A percentile compares a stretch with the other conserved stretches of the same genome.
phyloP scores from a whole-genome alignment of 2,888 invertebrate species.

The Meteorus cinctellus region DNA sequence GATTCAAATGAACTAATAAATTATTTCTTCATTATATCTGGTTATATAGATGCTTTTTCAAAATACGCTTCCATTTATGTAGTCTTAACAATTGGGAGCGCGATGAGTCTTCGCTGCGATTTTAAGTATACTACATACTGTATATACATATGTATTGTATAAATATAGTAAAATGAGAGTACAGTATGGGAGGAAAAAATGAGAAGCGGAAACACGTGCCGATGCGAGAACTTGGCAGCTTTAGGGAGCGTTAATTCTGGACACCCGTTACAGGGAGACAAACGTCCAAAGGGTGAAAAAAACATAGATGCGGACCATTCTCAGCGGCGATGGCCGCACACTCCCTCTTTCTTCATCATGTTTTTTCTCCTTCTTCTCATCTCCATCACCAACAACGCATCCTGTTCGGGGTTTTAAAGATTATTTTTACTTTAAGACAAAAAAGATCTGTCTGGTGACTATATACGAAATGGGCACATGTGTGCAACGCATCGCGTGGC shows the following conservation, averaged over 20 bases:
- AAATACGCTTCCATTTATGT: constrained; percentile 14
- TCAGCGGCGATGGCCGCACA: constrained; percentile 65
- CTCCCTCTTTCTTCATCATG: constrained; percentile 35
- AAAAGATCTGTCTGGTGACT: constrained; percentile 73
- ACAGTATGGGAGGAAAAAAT: constrained; percentile 1
- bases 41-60: too few species aligned
- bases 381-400: constrained; percentile 66
- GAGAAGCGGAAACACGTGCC: constrained; percentile 34
- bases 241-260: constrained; percentile 65
- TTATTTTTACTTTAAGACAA: constrained; percentile 73
- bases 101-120: neutral
- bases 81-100: neutral
- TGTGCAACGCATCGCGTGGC: constrained; percentile 54
- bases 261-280: constrained; percentile 68
- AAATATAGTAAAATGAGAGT: neutral
- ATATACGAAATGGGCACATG: constrained; percentile 63
- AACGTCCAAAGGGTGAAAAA: constrained; percentile 71
- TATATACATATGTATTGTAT: neutral
- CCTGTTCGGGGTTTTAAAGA: constrained; percentile 74
- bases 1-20: too few species aligned
- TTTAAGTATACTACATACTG: neutral
- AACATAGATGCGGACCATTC: constrained; percentile 62
- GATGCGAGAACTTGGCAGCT: constrained; percentile 22
- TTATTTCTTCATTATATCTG: too few species aligned
- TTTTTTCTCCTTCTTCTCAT: constrained; percentile 40